These are phyloP conservation scores for Rhingia rostrata DNA, from an alignment of 2,888 invertebrate genomes.

Conservation along the genomic window DNA sequence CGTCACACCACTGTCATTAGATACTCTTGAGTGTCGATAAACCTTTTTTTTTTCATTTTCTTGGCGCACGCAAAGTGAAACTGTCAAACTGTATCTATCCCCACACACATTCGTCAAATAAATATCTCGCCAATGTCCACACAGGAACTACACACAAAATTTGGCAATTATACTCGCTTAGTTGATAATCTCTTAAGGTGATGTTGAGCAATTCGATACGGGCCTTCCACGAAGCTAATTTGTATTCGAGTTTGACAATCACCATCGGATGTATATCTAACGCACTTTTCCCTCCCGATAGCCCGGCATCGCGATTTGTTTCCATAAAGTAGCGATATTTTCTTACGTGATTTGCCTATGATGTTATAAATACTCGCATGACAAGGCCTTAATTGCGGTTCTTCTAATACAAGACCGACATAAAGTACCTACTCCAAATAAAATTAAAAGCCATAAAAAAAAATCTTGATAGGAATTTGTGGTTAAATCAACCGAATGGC, in stretches of 20 bases:
- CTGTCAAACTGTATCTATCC: slow-evolving; percentile 13
- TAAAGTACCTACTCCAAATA: slow-evolving; percentile 21
- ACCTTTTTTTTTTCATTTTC: neutral
- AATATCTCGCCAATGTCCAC: slow-evolving; percentile 12
- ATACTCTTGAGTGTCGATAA: neutral
- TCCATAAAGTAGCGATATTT: slow-evolving; percentile 3
- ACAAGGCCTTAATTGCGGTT: slow-evolving; percentile 46
- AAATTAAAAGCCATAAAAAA: slow-evolving; percentile 18
- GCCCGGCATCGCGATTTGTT: neutral
- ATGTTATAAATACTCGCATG: slow-evolving; percentile 15
- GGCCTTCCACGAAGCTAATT: slow-evolving; percentile 28
- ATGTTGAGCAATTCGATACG: slow-evolving; percentile 30
- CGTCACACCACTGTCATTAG: slow-evolving; percentile 10
- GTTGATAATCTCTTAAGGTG: slow-evolving; percentile 20
- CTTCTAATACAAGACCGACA: slow-evolving; percentile 38
- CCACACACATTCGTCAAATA: slow-evolving; percentile 6
- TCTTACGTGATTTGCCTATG: slow-evolving; percentile 59
- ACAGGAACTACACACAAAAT: slow-evolving; percentile 21
- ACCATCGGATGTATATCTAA: slow-evolving; percentile 35
- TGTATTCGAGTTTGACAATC: neutral
- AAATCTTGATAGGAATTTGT: slow-evolving; percentile 32
- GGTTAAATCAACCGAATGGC: slow-evolving; percentile 41
- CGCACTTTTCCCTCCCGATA: slow-evolving; percentile 27
- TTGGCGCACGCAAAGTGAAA: slow-evolving; percentile 35
- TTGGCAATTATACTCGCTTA: slow-evolving; percentile 34